Evolutionary conservation across 2,888 invertebrate genomes (phyloP).

Genomic region (Lathronympha strigana): DNA sequence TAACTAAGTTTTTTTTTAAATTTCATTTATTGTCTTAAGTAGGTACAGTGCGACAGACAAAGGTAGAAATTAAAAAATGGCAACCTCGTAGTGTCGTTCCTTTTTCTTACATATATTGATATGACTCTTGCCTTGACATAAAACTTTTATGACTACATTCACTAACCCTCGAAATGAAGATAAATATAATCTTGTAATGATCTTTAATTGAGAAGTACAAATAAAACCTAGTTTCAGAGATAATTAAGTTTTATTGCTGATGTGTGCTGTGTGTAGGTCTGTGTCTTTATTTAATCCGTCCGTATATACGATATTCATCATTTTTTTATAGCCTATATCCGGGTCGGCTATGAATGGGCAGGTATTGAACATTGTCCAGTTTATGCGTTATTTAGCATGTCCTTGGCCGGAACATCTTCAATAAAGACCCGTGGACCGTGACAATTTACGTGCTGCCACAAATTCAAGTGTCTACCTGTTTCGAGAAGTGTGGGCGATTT

Average conservation of each 20-base stretch:
- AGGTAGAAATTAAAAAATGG: too few relatives aligned
- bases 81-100: too few relatives aligned
- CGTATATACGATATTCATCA: slow-evolving; percentile 5
- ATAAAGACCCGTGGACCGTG: slow-evolving; percentile 65
- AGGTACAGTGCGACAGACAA: too few relatives aligned
- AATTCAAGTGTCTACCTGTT: slow-evolving; percentile 42
- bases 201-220: slow-evolving; percentile 22
- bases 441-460: slow-evolving; percentile 60
- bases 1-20: too few relatives aligned
- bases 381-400: slow-evolving; percentile 58
- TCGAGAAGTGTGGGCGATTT: slow-evolving; percentile 23
- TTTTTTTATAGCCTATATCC: slow-evolving; percentile 46
- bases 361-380: slow-evolving; percentile 52
- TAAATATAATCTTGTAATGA: slow-evolving; percentile 24
- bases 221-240: slow-evolving; percentile 36
- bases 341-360: slow-evolving; percentile 50
- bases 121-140: slow-evolving; percentile 29
- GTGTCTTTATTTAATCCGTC: background rate
- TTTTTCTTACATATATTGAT: too few relatives aligned
- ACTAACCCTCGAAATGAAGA: slow-evolving; percentile 30
- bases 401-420: slow-evolving; percentile 68
- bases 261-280: slow-evolving; percentile 3
- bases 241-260: slow-evolving; percentile 20
- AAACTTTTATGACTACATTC: slow-evolving; percentile 1
- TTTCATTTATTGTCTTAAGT: too few relatives aligned